phyloP scores from a whole-genome alignment of 2,888 invertebrate genomes.

The Actias luna region DNA sequence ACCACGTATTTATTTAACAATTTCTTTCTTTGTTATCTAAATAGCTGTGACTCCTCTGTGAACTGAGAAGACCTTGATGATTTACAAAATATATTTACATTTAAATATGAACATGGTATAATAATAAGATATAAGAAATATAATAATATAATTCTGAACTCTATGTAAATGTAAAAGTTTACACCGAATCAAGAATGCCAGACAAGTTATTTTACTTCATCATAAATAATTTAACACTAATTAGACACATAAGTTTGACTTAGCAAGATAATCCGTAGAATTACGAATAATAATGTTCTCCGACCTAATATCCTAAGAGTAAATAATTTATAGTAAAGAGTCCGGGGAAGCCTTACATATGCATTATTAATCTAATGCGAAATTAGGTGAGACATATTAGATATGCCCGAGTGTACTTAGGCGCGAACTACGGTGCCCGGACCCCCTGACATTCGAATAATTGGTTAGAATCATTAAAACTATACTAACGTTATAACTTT shows the following conservation, averaged over 20 bases:
- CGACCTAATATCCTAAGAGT: conserved; percentile 11
- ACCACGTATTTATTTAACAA: too few relatives aligned
- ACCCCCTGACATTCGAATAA: not conserved
- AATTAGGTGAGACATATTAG: conserved; percentile 23
- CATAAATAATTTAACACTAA: not conserved
- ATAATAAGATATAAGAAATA: too few relatives aligned
- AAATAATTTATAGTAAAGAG: conserved; percentile 25
- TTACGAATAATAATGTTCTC: conserved; percentile 20
- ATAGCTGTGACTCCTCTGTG: not conserved
- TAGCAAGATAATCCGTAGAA: conserved; percentile 13
- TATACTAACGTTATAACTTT: too few relatives aligned
- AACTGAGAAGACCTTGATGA: not conserved
- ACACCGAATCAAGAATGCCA: not conserved
- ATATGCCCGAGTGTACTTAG: not conserved
- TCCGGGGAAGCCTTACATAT: conserved; percentile 23
- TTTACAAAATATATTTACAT: not conserved
- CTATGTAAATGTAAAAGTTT: too few relatives aligned
- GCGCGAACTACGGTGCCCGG: not conserved
- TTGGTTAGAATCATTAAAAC: not conserved
- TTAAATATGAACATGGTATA: too few relatives aligned
- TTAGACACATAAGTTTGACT: conserved; percentile 3
- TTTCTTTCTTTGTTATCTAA: not conserved
- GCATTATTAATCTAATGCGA: conserved; percentile 31
- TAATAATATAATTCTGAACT: too few relatives aligned
- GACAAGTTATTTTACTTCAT: not conserved